Evolutionary conservation across 35 echinoderm and acorn worm genomes (phyloP).

Genomic region (Heliocidaris tuberculata): DNA sequence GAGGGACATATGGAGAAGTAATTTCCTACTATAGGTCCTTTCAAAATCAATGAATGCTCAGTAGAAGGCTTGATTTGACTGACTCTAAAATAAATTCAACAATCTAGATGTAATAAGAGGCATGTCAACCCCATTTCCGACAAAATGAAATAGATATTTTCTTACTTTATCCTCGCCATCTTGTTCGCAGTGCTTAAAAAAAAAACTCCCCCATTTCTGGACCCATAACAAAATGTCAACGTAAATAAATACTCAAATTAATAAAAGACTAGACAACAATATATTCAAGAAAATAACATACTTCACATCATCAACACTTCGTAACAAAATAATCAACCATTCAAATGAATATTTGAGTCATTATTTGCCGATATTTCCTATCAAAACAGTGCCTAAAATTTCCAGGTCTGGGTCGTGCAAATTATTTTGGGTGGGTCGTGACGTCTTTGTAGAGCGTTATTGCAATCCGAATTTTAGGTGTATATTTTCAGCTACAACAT

Average conservation of each 20-base stretch:
- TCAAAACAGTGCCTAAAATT: background rate
- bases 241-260: background rate
- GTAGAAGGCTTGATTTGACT: background rate
- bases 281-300: background rate
- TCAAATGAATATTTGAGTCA: background rate
- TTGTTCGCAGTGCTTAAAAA: background rate
- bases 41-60: background rate
- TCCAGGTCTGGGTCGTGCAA: background rate
- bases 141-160: background rate
- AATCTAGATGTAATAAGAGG: background rate
- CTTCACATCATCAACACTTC: background rate
- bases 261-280: background rate
- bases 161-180: background rate
- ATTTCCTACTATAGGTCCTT: background rate
- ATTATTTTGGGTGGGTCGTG: background rate
- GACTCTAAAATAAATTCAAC: background rate
- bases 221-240: background rate
- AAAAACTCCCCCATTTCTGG: background rate
- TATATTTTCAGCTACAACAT: background rate
- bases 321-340: background rate
- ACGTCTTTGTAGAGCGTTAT: background rate
- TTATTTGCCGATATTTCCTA: background rate
- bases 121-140: background rate
- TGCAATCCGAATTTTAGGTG: background rate
- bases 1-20: background rate